Conservation (phyloP, 2,113 vertebrate genomes). For the Oryzias woworae region DNA sequence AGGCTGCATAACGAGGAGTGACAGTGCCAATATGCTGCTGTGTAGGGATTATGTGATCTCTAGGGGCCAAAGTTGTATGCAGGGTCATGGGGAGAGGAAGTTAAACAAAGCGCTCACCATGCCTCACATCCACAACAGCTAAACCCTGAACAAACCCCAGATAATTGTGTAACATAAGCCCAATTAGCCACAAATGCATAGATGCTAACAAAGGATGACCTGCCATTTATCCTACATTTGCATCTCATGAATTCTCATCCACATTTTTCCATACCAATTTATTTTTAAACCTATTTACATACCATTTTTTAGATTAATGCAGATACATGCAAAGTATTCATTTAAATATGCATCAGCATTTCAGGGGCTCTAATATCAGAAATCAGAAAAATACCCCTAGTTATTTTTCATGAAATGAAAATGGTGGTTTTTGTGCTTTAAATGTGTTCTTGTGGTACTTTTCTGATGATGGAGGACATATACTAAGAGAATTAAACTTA, state of each 20-base stretch:
- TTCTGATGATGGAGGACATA: too few relatives aligned
- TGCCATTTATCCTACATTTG: slow-evolving; percentile 73
- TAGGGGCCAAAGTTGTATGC: slow-evolving; percentile 58
- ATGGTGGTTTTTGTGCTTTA: too few relatives aligned
- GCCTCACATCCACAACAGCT: slow-evolving; percentile 47
- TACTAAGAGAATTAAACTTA: too few relatives aligned
- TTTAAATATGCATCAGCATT: slow-evolving; percentile 80
- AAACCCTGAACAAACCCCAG: slow-evolving; percentile 75
- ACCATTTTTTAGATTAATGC: slow-evolving; percentile 72
- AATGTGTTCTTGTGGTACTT: too few relatives aligned
- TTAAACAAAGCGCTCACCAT: slow-evolving; percentile 70
- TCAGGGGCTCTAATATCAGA: slow-evolving; percentile 3
- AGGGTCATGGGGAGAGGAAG: slow-evolving; percentile 59
- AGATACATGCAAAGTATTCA: slow-evolving; percentile 75
- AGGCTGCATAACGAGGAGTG: slow-evolving; percentile 47
- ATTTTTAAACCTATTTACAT: slow-evolving; percentile 39
- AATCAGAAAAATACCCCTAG: too few relatives aligned
- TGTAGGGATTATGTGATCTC: slow-evolving; percentile 70
- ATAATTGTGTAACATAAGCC: slow-evolving; percentile 80
- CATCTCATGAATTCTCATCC: slow-evolving; percentile 78
- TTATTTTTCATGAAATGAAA: too few relatives aligned
- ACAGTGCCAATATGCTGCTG: slow-evolving; percentile 70
- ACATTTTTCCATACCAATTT: slow-evolving; percentile 46
- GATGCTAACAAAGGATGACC: slow-evolving; percentile 70
- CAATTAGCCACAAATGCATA: slow-evolving; percentile 75